Evolutionary conservation across 2,888 invertebrate genomes (phyloP).

Genomic region (Heliconius ethilla): DNA sequence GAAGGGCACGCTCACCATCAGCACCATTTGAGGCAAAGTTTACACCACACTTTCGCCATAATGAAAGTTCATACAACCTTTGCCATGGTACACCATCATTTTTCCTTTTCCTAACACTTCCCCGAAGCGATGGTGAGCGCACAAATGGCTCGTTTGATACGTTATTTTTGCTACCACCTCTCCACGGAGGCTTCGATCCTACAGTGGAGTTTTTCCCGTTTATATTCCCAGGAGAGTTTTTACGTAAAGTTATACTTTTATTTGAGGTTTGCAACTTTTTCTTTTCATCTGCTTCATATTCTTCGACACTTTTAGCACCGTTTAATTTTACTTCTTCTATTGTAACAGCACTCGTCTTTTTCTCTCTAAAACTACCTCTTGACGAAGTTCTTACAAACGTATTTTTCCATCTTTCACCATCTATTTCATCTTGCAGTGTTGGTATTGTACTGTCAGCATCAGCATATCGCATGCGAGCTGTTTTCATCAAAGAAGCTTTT

Average conservation of each 20-base stretch:
- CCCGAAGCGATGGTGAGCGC: constrained; percentile 70
- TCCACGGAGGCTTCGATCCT: constrained; percentile 76
- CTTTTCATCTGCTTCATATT: constrained; percentile 71
- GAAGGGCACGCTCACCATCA: constrained; percentile 69
- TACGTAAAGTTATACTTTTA: constrained; percentile 63
- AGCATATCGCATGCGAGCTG: constrained; percentile 82
- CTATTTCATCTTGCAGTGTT: constrained; percentile 69
- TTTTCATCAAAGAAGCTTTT: constrained; percentile 83
- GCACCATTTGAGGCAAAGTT: constrained; percentile 72
- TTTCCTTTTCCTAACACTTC: constrained; percentile 70
- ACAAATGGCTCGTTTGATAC: constrained; percentile 65
- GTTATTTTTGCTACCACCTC: constrained; percentile 68
- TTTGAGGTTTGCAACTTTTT: constrained; percentile 59
- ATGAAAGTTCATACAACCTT: constrained; percentile 80
- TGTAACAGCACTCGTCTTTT: constrained; percentile 75
- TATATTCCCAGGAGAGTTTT: constrained; percentile 60
- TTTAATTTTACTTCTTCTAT: constrained; percentile 78
- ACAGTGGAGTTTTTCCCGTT: constrained; percentile 62
- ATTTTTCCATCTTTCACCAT: constrained; percentile 71
- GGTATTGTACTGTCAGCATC: constrained; percentile 70
- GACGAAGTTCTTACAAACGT: constrained; percentile 66
- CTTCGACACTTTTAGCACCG: constrained; percentile 68
- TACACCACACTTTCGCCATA: constrained; percentile 79
- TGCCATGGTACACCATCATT: constrained; percentile 79
- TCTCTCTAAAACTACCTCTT: constrained; percentile 72